phyloP scores from a whole-genome alignment of 2,113 vertebrate species.

The Bos javanicus region DNA sequence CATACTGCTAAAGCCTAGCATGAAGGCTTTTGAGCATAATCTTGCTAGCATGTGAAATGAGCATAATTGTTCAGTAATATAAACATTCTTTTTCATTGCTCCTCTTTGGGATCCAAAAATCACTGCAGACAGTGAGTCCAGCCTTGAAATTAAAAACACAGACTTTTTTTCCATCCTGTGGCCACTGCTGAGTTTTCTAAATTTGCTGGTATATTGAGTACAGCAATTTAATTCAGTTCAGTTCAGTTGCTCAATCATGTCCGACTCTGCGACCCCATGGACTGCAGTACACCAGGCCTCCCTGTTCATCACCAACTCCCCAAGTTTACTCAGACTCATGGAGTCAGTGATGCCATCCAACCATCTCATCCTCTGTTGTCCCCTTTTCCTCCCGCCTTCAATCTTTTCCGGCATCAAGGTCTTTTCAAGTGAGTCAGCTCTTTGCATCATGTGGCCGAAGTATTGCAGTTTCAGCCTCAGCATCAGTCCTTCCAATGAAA shows the following conservation, averaged over 20 bases:
- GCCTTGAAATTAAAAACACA: background rate
- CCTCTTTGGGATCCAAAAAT: background rate
- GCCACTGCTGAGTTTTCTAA: background rate
- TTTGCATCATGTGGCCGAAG: background rate
- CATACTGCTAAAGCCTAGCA: background rate
- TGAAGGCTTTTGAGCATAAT: background rate
- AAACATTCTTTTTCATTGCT: background rate
- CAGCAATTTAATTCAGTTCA: background rate
- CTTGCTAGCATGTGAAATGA: background rate
- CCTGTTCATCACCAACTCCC: background rate
- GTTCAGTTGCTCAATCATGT: background rate
- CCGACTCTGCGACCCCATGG: accelerated
- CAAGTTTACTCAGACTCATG: background rate
- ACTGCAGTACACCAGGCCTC: background rate
- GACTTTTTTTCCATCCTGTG: background rate
- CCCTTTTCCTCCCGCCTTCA: background rate
- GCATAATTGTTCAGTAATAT: background rate
- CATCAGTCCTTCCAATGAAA: background rate
- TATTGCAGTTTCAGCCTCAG: background rate
- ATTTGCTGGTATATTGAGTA: background rate
- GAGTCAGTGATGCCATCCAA: background rate
- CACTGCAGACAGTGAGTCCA: background rate
- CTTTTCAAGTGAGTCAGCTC: background rate
- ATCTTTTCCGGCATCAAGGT: background rate
- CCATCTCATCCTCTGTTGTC: background rate